Evolutionary conservation across 2,888 invertebrate genomes (phyloP), one percentile per base, ranked within the genome.

Genomic region (Noctua janthe): DNA sequence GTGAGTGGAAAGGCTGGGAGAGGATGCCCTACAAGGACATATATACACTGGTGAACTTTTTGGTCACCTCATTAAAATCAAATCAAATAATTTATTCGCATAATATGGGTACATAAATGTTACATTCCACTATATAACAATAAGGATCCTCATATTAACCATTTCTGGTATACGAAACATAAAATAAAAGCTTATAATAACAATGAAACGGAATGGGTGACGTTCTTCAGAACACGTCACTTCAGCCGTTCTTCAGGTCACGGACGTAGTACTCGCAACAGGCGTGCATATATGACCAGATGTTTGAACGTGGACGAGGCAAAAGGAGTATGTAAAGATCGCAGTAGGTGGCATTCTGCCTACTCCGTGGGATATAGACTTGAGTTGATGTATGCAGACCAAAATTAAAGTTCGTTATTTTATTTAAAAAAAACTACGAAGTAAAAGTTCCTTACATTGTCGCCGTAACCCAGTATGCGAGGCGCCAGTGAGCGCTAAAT

Each of bases 401-500:
- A 35, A 23, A 43, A 43, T 35, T 17, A 13, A n/a, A 13, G 15
- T 54, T 13, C 1, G 1, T 47, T 15, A n/a, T 7, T 54, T 43
- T 23, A 23, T 43, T 54, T 39, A 59, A 17, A 35, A 64, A 35
- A 54, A 79, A 69, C 7, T 17, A 67, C 78, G 43, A 43, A 51
- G 17, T 79, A 15, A 80, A 69, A n/a, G 43, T 56, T 69, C 3
- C 10, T 35, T 17, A 23, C n/a, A 29, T 35, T 78, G n/a, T 29
- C 23, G 8, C 17, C 64, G 35, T 54, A n/a, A 51, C 51, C 29
- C 29, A 64, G 71, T 39, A 64, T 43, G 29, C 66, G 29, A 43
- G 23, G 74, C 15, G n/a, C 56, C 66, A 56, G 35, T 47, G 62
- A 74, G 35, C 39, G 20, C 23, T 70, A 62, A 81, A 69, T n/a